These are phyloP conservation scores for Drosophila pectinifera DNA, from an alignment of 1,140 invertebrate genomes.

Conservation along the genomic window DNA sequence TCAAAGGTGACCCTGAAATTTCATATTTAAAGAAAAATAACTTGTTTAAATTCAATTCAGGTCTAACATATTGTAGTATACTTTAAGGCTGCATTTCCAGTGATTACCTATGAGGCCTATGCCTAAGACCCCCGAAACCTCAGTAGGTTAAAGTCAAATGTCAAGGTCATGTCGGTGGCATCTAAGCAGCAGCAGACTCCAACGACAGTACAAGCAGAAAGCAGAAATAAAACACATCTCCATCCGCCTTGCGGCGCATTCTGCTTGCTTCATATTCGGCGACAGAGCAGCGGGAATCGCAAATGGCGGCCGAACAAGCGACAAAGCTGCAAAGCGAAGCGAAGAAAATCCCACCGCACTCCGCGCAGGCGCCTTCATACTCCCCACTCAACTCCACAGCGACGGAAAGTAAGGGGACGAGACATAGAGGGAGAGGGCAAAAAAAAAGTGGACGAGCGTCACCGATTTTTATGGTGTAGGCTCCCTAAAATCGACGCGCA, in stretches of 20 bases:
- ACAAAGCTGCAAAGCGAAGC: conserved; percentile 74
- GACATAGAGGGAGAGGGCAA: conserved; percentile 1
- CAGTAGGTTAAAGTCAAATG: conserved; percentile 28
- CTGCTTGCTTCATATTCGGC: conserved; percentile 80
- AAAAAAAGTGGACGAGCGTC: conserved; percentile 39
- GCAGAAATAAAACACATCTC: conserved; percentile 5
- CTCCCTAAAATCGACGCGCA: conserved; percentile 74
- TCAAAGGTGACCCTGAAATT: too few relatives aligned
- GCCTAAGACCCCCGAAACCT: neutral
- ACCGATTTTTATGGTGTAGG: conserved; percentile 55
- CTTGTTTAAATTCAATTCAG: too few relatives aligned
- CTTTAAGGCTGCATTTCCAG: too few relatives aligned
- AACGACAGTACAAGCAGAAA: neutral
- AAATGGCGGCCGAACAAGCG: conserved; percentile 65
- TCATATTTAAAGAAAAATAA: too few relatives aligned
- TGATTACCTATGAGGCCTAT: too few relatives aligned
- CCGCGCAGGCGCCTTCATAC: conserved; percentile 58
- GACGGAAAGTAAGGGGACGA: neutral
- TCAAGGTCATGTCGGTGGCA: conserved; percentile 51
- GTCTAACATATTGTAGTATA: too few relatives aligned
- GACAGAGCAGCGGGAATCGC: conserved; percentile 68
- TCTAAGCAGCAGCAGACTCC: conserved; percentile 32
- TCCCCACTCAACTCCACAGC: conserved; percentile 33
- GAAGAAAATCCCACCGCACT: conserved; percentile 25
- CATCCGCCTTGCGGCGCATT: conserved; percentile 65